Conservation (phyloP, 2,888 invertebrate species). For the Eupelmus urozonus region DNA sequence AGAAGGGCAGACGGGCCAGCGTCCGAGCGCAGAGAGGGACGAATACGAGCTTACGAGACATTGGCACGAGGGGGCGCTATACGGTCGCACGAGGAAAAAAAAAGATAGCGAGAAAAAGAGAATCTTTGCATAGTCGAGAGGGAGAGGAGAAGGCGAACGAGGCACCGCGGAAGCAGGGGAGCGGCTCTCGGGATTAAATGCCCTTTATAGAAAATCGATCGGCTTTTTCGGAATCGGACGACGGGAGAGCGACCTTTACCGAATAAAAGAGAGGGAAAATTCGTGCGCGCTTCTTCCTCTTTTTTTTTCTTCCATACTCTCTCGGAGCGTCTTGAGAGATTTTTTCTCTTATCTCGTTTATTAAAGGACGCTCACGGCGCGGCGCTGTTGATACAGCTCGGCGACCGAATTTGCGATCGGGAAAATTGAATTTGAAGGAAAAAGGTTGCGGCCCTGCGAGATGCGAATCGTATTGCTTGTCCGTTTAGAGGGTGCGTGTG, state of each 20-base stretch:
- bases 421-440: neutral
- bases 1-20: neutral
- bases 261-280: constrained; percentile 1
- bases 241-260: constrained; percentile 2
- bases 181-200: constrained; percentile 32
- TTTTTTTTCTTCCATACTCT: neutral
- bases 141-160: neutral
- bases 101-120: neutral
- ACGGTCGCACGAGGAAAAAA: neutral
- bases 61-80: neutral
- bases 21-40: no score
- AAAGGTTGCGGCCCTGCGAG: neutral
- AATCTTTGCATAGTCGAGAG: constrained; percentile 24
- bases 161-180: constrained; percentile 5
- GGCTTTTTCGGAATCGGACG: constrained; percentile 33
- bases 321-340: neutral
- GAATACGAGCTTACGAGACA: no score
- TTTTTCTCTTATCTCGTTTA: constrained; percentile 19
- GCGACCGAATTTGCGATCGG: neutral
- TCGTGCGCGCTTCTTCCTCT: neutral
- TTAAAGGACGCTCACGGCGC: constrained; percentile 9
- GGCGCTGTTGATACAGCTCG: neutral
- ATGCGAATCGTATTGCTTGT: no score
- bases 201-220: constrained; percentile 55
- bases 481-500: no score